phyloP scores from a whole-genome alignment of 2,797 vertebrate species.

The Mus spretus region DNA sequence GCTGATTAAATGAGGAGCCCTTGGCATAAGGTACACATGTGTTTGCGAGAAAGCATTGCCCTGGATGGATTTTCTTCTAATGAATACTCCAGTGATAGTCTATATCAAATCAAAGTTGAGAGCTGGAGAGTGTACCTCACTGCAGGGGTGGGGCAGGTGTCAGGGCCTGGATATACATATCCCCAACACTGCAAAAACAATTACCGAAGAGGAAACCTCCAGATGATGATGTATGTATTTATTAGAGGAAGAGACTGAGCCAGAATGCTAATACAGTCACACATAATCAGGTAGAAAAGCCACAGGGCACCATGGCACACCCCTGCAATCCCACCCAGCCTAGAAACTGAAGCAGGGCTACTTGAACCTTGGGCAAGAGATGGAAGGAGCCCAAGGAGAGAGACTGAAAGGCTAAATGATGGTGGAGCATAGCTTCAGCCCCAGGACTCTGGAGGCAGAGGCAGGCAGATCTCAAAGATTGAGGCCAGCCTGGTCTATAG shows the following conservation, averaged over 20 bases:
- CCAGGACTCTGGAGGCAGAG: background rate
- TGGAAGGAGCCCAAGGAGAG: background rate
- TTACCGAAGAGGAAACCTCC: background rate
- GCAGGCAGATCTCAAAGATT: background rate
- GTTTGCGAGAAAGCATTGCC: background rate
- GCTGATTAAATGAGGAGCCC: no score
- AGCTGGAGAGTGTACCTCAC: background rate
- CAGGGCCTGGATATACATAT: background rate
- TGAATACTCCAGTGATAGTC: background rate
- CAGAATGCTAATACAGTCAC: slow-evolving; percentile 1
- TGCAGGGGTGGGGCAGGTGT: no score
- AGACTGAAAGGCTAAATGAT: background rate
- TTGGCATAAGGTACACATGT: background rate
- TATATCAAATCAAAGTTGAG: background rate
- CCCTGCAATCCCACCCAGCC: background rate
- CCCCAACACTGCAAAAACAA: background rate
- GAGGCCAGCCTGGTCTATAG: background rate
- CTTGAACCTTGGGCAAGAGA: background rate
- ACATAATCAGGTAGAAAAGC: slow-evolving; percentile 1
- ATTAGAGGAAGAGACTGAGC: background rate
- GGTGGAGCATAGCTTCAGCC: background rate
- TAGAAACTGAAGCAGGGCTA: background rate
- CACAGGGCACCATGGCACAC: background rate
- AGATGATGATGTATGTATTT: background rate
- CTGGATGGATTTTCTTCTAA: background rate